Conservation (phyloP, 2,888 invertebrate species). For the Yponomeuta cagnagella region DNA sequence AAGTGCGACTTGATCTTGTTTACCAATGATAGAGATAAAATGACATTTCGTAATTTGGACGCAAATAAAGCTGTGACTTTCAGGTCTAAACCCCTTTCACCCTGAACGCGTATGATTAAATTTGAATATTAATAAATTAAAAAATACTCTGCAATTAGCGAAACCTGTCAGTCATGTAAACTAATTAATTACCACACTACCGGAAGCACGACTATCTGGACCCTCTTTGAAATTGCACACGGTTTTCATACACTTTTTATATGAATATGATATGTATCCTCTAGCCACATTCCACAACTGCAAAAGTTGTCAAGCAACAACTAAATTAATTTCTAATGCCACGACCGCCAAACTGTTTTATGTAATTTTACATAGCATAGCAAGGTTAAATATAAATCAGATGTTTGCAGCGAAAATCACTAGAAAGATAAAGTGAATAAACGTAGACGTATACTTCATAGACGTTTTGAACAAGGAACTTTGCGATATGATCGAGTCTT, state of each 20-base stretch:
- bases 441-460: too few relatives aligned
- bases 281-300: neutral
- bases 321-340: neutral
- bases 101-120: neutral
- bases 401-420: neutral
- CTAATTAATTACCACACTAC: neutral
- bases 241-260: too few relatives aligned
- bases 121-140: neutral
- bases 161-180: slow-evolving; percentile 2
- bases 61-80: neutral
- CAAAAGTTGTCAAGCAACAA: slow-evolving; percentile 7
- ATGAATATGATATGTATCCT: too few relatives aligned
- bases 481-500: too few relatives aligned
- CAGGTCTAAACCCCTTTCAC: neutral
- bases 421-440: too few relatives aligned
- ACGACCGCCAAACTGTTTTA: slow-evolving; percentile 2
- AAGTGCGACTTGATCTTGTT: too few relatives aligned
- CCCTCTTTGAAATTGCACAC: neutral
- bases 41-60: too few relatives aligned
- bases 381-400: neutral
- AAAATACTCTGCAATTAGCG: neutral
- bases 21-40: too few relatives aligned
- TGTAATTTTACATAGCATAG: neutral
- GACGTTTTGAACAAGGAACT: too few relatives aligned
- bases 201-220: neutral